Evolutionary conservation across 2,888 invertebrate genomes (phyloP), one percentile per base, ranked within the genome.

Genomic region (Apamea monoglypha): DNA sequence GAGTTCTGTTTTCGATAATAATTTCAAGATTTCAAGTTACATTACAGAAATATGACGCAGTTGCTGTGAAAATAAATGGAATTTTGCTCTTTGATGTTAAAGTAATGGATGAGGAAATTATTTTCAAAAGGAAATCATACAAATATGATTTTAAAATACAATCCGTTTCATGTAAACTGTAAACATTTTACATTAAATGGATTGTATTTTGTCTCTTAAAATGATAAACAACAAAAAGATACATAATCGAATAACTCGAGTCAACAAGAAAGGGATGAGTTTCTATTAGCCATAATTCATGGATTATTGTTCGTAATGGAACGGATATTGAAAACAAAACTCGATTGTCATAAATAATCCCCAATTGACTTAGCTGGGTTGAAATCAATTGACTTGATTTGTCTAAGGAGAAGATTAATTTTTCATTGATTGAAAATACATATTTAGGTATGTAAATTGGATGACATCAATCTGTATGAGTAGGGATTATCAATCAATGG

Each of bases 291-390:
- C 83, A 92, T 94, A 92, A 93, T 91, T 94, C 92, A 92, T 89
- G 91, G 90, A 92, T 89, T 89, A 89, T 85, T 89, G 87, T 91
- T 91, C 89, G 89, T 92, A 92, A 91, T 91, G 91, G 92, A 93
- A 92, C 92, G 95, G 94, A 95, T 94, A 95, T 95, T 94, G 94
- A 92, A 94, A 89, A 93, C 94, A 92, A 92, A 94, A 93, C 92
- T 94, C 93, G 90, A 94, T 94, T 93, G 93, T 91, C 92, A 92
- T 94, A 92, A 94, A 93, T 92, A 92, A 92, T 92, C 88, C 90
- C 86, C 88, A 84, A 86, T 87, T 87, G 86, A 85, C 85, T 87
- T 88, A 85, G 85, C 89, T 91, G 77, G 89, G 85, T 90, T 90
- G 90, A 88, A 92, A 91, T 90, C 92, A 92, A 92, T 91, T 90